These are phyloP conservation scores for Caerostris extrusa DNA, from an alignment of 1,140 invertebrate genomes.

Conservation along the genomic window DNA sequence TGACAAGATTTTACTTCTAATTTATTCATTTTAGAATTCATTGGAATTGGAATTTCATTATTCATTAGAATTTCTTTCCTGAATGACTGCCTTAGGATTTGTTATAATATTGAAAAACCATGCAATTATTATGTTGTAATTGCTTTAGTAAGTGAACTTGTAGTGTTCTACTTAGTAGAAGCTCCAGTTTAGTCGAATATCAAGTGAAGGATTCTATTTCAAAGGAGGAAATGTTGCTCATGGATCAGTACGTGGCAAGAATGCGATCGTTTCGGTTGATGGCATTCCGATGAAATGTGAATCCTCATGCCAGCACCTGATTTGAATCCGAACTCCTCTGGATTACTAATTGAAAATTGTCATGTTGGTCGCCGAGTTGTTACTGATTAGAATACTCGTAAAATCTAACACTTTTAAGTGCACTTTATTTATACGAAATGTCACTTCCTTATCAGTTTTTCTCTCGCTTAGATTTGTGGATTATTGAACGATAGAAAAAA, in stretches of 20 bases:
- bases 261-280: neutral
- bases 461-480: neutral
- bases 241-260: neutral
- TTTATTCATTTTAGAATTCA: no score
- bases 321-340: neutral
- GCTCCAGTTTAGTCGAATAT: no score
- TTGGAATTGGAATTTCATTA: no score
- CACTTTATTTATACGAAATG: neutral
- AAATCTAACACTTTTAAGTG: neutral
- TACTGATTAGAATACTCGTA: neutral
- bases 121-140: no score
- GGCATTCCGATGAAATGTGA: neutral
- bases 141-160: no score
- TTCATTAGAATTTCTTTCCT: no score
- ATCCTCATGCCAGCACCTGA: neutral
- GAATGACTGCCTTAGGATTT: no score
- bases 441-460: neutral
- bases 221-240: neutral
- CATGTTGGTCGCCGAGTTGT: neutral
- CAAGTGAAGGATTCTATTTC: neutral
- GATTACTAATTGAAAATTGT: constrained; percentile 4
- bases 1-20: no score
- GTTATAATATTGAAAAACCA: no score
- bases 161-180: no score
- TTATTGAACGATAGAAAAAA: neutral